These are phyloP conservation scores for Luidia sarsii DNA, from an alignment of 53 echinoderm and acorn worm species.

Conservation along the genomic window DNA sequence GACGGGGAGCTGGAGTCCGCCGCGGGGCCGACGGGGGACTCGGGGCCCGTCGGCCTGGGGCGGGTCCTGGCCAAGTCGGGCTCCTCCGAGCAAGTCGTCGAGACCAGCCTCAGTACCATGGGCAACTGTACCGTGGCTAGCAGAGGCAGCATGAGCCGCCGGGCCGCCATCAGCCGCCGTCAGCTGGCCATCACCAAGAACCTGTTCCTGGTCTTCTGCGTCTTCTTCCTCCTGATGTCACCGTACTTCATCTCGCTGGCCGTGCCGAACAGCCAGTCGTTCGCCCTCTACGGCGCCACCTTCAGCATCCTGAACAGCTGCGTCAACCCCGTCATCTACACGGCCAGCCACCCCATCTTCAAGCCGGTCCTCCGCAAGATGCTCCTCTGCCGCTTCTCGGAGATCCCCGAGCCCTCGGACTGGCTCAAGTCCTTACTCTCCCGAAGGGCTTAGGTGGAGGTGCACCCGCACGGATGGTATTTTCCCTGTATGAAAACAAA, in stretches of 20 bases:
- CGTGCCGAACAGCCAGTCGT: constrained; percentile 21
- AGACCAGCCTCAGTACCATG: not conserved
- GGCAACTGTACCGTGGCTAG: too few species aligned
- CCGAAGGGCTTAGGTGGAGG: not conserved
- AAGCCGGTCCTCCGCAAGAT: constrained; percentile 45
- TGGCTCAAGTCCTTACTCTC: constrained; percentile 24
- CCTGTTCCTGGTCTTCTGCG: constrained; percentile 47
- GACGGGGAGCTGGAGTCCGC: too few species aligned
- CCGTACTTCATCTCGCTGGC: constrained; percentile 48
- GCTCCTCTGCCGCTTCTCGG: constrained; percentile 20
- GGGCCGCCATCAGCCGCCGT: constrained; percentile 21
- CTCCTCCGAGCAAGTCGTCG: not conserved
- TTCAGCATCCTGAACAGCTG: constrained; percentile 32
- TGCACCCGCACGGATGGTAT: too few species aligned
- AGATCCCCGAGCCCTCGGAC: constrained; percentile 42
- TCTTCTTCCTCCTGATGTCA: constrained; percentile 27
- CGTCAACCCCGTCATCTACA: constrained; percentile 51
- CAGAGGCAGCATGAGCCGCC: not conserved
- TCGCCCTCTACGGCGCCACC: constrained; percentile 37
- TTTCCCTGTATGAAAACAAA: too few species aligned
- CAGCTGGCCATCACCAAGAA: constrained; percentile 59
- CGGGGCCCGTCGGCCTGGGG: too few species aligned
- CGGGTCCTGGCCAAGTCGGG: not conserved
- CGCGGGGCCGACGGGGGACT: too few species aligned
- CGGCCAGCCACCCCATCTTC: constrained; percentile 47